phyloP scores from a whole-genome alignment of 2,888 invertebrate species.

The Cotesia congregata region DNA sequence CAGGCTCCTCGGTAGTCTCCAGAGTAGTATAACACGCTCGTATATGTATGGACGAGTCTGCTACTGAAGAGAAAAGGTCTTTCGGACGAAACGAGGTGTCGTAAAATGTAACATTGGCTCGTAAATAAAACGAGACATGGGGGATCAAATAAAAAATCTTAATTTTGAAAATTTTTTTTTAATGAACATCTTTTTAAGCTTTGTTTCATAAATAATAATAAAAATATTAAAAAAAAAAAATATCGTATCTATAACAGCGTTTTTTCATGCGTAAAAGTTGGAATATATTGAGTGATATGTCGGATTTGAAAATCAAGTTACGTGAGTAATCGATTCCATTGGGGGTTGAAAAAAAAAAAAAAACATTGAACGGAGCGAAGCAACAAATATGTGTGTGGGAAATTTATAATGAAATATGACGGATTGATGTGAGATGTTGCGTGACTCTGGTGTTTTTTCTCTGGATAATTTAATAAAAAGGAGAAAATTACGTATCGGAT shows the following conservation, averaged over 20 bases:
- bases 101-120: neutral
- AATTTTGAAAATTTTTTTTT: constrained; percentile 1
- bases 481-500: constrained; percentile 5
- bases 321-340: neutral
- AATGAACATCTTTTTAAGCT: neutral
- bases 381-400: neutral
- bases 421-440: constrained; percentile 23
- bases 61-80: constrained; percentile 10
- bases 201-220: neutral
- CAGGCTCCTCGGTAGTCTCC: neutral
- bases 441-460: constrained; percentile 15
- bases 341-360: neutral
- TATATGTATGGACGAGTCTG: neutral
- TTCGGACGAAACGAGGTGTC: neutral
- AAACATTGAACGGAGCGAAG: neutral
- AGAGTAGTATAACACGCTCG: neutral
- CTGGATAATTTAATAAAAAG: constrained; percentile 6
- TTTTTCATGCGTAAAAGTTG: neutral
- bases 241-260: neutral
- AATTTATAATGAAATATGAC: constrained; percentile 21
- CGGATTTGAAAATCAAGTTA: neutral
- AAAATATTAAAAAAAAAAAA: too few relatives aligned
- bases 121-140: constrained; percentile 9
- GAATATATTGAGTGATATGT: neutral
- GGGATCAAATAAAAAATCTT: neutral